Conservation (phyloP, 2,797 vertebrate genomes). For the Hylomyscus alleni region DNA sequence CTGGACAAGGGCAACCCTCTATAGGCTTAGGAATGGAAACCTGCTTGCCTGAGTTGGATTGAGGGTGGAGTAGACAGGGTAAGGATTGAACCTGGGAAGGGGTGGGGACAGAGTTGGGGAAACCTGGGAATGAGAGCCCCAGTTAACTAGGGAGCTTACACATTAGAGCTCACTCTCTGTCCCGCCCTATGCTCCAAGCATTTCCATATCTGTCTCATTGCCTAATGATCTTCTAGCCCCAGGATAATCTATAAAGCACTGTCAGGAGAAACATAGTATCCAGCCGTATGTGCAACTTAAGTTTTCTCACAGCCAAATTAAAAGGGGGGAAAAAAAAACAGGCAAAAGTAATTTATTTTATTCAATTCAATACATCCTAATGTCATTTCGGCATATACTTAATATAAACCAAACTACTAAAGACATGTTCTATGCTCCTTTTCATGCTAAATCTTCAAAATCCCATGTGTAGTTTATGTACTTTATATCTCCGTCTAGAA, state of each 20-base stretch:
- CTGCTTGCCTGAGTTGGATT: neutral
- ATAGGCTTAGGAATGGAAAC: neutral
- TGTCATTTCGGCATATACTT: neutral
- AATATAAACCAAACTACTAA: slow-evolving; percentile 18
- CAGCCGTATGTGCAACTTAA: neutral
- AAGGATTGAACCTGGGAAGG: neutral
- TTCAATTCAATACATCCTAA: neutral
- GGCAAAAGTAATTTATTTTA: slow-evolving; percentile 38
- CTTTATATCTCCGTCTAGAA: neutral
- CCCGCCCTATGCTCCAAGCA: accelerated
- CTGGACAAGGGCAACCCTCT: neutral
- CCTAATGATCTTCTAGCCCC: neutral
- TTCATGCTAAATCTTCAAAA: neutral
- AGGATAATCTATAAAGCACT: neutral
- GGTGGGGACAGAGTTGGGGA: accelerated
- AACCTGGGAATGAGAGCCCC: neutral
- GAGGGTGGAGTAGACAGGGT: neutral
- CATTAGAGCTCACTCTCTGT: accelerated
- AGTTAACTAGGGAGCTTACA: neutral
- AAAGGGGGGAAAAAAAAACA: slow-evolving; percentile 44
- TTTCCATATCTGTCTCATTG: neutral
- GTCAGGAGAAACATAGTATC: neutral
- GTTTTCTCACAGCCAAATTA: neutral
- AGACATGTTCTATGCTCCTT: neutral
- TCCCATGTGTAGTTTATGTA: neutral